Conservation (phyloP, 2,797 vertebrate species). For the Acanthornis magna region DNA sequence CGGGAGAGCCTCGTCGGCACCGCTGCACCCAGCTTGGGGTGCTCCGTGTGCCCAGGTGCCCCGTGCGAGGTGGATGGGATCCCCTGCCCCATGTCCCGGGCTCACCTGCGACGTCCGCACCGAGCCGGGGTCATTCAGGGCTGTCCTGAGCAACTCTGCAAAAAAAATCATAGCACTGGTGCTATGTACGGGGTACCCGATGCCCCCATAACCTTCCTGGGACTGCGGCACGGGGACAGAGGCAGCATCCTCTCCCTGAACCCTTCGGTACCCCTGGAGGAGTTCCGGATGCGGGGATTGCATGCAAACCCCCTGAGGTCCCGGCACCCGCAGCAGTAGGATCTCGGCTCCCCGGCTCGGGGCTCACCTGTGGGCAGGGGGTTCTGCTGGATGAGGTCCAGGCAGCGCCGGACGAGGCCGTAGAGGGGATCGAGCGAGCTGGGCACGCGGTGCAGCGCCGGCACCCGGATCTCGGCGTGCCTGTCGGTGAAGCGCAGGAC, state of each 20-base stretch:
- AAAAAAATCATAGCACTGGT: neutral
- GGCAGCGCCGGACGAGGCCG: constrained; percentile 60
- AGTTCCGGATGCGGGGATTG: accelerated
- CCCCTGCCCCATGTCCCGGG: accelerated
- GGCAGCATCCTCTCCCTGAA: neutral
- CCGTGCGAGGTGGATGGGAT: accelerated
- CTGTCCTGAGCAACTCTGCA: constrained; percentile 69
- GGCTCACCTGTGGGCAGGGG: constrained; percentile 77
- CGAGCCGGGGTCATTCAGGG: constrained; percentile 62
- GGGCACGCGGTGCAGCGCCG: constrained; percentile 30
- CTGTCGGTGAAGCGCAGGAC: constrained; percentile 61
- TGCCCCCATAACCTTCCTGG: neutral
- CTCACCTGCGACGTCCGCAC: constrained; percentile 73
- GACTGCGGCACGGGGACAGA: accelerated
- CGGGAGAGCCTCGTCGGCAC: neutral
- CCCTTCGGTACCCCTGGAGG: accelerated
- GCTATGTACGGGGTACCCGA: too few species aligned
- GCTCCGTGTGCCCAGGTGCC: neutral
- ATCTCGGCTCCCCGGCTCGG: accelerated
- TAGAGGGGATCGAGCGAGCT: constrained; percentile 73
- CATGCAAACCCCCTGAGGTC: accelerated
- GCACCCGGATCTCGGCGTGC: constrained; percentile 51
- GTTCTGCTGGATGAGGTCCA: constrained; percentile 77
- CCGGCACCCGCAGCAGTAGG: neutral
- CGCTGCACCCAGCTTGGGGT: accelerated